A percentile compares a stretch with the other conserved stretches of the same genome.
phyloP scores from a whole-genome alignment of 2,113 vertebrate species.

The Lynx canadensis region DNA sequence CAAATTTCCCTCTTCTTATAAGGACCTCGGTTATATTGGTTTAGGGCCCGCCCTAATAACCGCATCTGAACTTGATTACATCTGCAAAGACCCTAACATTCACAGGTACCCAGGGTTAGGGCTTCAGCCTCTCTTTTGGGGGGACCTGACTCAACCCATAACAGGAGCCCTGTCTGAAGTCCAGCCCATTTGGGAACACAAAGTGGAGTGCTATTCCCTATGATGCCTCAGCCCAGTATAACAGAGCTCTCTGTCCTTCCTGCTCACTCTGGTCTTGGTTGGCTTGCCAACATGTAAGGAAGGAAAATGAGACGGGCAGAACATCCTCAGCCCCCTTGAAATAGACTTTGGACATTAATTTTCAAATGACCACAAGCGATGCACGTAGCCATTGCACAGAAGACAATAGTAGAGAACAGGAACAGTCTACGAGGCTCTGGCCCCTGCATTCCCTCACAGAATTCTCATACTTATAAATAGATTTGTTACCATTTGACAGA shows the following conservation, averaged over 20 bases:
- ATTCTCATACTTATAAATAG: conserved; percentile 45
- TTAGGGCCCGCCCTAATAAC: not conserved
- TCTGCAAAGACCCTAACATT: not conserved
- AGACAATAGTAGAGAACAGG: conserved; percentile 18
- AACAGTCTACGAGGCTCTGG: not conserved
- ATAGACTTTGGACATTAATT: conserved; percentile 37
- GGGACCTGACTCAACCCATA: not conserved
- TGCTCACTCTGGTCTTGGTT: not conserved
- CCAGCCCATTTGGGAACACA: not conserved
- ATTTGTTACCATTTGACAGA: conserved; percentile 20
- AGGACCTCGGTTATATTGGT: not conserved
- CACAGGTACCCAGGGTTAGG: not conserved
- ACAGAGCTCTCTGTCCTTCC: not conserved
- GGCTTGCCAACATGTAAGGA: not conserved
- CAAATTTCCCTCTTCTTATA: not conserved
- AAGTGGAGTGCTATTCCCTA: not conserved
- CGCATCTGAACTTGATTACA: not conserved
- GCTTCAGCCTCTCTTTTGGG: not conserved
- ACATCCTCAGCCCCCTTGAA: not conserved
- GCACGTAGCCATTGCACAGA: conserved; percentile 23
- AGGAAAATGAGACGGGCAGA: not conserved
- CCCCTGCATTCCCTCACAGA: not conserved
- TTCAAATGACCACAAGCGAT: conserved; percentile 47
- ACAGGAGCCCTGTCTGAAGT: not conserved
- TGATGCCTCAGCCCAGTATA: not conserved